These are phyloP conservation scores for Lutjanus erythropterus DNA, from an alignment of 2,113 vertebrate genomes.

Conservation along the genomic window DNA sequence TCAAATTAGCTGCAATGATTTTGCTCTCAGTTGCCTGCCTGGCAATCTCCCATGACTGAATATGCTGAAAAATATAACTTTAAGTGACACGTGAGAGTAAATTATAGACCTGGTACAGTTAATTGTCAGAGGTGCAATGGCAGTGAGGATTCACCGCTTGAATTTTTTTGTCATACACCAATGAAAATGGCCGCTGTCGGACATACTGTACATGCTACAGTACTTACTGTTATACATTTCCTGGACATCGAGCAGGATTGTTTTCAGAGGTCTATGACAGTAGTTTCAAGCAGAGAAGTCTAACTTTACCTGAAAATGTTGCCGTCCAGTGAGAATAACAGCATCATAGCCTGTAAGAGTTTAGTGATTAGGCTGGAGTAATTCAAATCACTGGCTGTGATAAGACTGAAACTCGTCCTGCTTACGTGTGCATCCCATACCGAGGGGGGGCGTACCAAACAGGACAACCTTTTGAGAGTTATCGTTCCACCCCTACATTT, in stretches of 20 bases:
- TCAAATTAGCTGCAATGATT: constrained; percentile 33
- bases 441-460: constrained; percentile 60
- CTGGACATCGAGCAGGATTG: neutral
- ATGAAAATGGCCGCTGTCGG: constrained; percentile 21
- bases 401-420: constrained; percentile 56
- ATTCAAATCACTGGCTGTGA: constrained; percentile 60
- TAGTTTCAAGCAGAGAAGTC: constrained; percentile 59
- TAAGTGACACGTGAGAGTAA: constrained; percentile 23
- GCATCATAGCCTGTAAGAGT: constrained; percentile 73
- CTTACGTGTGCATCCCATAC: constrained; percentile 58
- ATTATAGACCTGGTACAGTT: constrained; percentile 46
- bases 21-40: neutral
- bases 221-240: neutral
- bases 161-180: constrained; percentile 52
- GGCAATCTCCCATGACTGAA: neutral
- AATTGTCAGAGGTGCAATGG: constrained; percentile 60
- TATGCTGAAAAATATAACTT: constrained; percentile 4
- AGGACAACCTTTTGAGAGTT: constrained; percentile 57
- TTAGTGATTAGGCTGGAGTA: constrained; percentile 55
- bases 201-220: constrained; percentile 38
- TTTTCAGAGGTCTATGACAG: constrained; percentile 63
- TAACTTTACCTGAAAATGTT: constrained; percentile 75
- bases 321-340: constrained; percentile 75
- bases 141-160: constrained; percentile 67
- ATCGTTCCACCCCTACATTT: constrained; percentile 68